These are phyloP conservation scores for Leucosticte australis DNA, from an alignment of 2,113 vertebrate species.

Conservation along the genomic window DNA sequence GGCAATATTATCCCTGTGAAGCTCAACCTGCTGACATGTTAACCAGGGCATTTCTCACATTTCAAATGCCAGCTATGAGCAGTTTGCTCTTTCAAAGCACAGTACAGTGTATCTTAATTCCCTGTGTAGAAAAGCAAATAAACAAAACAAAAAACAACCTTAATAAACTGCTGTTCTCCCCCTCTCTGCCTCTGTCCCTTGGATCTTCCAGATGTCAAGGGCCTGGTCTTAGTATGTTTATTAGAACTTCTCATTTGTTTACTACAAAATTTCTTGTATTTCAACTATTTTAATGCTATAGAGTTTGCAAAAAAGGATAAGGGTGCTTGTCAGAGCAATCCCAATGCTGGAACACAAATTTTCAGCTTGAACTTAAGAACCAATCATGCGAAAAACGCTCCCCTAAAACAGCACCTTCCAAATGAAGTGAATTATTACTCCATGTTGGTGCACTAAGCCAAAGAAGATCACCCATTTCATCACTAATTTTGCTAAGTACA, in stretches of 20 bases:
- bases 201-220: background rate
- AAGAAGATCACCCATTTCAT: background rate
- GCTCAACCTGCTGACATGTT: constrained; percentile 1
- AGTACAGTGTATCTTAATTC: background rate
- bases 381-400: background rate
- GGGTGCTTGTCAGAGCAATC: background rate
- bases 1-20: background rate
- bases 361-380: background rate
- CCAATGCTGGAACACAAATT: background rate
- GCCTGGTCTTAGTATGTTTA: background rate
- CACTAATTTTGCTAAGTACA: background rate
- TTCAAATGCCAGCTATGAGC: constrained; percentile 2
- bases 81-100: background rate
- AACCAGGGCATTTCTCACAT: constrained; percentile 31
- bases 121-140: background rate
- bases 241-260: background rate
- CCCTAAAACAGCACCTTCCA: background rate
- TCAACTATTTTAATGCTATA: background rate
- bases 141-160: background rate
- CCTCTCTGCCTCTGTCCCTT: no score
- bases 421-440: background rate
- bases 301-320: background rate
- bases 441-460: background rate
- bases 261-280: background rate
- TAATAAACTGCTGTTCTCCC: background rate